Conservation (phyloP, 2,113 vertebrate genomes). For the Actenoides lindsayi region DNA sequence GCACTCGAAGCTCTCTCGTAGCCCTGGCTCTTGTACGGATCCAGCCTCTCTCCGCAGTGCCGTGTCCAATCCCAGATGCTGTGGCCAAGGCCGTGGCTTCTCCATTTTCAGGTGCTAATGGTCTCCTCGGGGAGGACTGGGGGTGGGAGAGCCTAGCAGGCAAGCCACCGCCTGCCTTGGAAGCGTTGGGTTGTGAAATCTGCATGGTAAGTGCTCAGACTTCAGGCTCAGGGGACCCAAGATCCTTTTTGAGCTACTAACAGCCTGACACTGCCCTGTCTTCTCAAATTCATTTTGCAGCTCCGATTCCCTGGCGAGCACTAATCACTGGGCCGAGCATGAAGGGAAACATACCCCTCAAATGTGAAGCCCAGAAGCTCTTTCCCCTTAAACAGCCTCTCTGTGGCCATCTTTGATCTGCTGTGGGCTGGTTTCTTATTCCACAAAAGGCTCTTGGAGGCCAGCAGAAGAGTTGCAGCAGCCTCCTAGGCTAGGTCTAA, state of each 20-base stretch:
- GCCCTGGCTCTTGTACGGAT: not conserved
- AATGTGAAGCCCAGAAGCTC: conserved; percentile 53
- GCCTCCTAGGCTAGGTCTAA: not conserved
- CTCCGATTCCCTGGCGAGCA: not conserved
- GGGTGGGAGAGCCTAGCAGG: not conserved
- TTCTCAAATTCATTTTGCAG: conserved; percentile 42
- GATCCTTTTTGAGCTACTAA: conserved; percentile 40
- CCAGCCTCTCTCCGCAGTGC: not conserved
- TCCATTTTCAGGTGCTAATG: conserved; percentile 53
- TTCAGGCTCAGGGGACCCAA: conserved; percentile 35
- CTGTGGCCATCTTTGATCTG: conserved; percentile 14
- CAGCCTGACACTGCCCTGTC: conserved; percentile 58
- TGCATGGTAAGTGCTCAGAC: conserved; percentile 21
- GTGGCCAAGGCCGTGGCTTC: not conserved
- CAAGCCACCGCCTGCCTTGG: not conserved
- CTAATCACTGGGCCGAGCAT: conserved; percentile 40
- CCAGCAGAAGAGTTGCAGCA: not conserved
- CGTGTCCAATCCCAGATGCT: not conserved
- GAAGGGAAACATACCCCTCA: conserved; percentile 28
- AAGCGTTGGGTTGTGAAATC: conserved; percentile 40
- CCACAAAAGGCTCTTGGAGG: not conserved
- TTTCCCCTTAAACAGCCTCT: conserved; percentile 10
- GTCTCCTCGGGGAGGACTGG: not conserved
- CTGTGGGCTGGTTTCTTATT: conserved; percentile 1
- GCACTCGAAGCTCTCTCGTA: not conserved